Conservation (phyloP, 2,888 invertebrate species). For the Corbicula japonica region DNA sequence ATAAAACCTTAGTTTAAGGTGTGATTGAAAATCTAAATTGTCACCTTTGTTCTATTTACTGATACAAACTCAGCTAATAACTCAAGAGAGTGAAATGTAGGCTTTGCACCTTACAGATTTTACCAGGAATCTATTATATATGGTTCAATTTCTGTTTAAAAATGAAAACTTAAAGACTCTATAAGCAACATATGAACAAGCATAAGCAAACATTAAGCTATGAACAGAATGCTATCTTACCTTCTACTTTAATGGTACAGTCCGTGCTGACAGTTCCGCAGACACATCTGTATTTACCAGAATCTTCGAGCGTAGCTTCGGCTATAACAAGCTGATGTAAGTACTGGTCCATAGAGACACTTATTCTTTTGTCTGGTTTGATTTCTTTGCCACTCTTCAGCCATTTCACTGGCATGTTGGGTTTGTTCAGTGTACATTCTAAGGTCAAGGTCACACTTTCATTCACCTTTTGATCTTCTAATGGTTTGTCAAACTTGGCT, state of each 20-base stretch:
- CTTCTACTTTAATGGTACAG: slow-evolving; percentile 82
- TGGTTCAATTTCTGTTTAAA: too few species aligned
- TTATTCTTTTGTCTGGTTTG: slow-evolving; percentile 93
- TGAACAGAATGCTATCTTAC: slow-evolving; percentile 65
- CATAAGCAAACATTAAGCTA: too few species aligned
- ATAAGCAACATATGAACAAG: too few species aligned
- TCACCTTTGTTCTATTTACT: too few species aligned
- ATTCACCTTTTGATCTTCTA: slow-evolving; percentile 70
- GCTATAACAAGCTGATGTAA: slow-evolving; percentile 80
- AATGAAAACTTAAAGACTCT: too few species aligned
- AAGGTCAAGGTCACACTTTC: slow-evolving; percentile 87
- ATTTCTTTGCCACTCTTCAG: slow-evolving; percentile 92
- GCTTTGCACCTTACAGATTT: too few species aligned
- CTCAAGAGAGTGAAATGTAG: too few species aligned
- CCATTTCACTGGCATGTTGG: slow-evolving; percentile 91
- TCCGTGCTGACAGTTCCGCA: slow-evolving; percentile 79
- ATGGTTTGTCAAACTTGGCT: slow-evolving; percentile 75
- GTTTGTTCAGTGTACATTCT: slow-evolving; percentile 77
- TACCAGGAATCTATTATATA: too few species aligned
- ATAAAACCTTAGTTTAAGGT: too few species aligned
- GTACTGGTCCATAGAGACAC: slow-evolving; percentile 91
- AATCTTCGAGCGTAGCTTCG: slow-evolving; percentile 79
- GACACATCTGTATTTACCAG: slow-evolving; percentile 81
- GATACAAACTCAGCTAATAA: too few species aligned
- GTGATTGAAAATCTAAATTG: too few species aligned